phyloP scores from a whole-genome alignment of 2,888 invertebrate species.

The Strigamia crassipes region DNA sequence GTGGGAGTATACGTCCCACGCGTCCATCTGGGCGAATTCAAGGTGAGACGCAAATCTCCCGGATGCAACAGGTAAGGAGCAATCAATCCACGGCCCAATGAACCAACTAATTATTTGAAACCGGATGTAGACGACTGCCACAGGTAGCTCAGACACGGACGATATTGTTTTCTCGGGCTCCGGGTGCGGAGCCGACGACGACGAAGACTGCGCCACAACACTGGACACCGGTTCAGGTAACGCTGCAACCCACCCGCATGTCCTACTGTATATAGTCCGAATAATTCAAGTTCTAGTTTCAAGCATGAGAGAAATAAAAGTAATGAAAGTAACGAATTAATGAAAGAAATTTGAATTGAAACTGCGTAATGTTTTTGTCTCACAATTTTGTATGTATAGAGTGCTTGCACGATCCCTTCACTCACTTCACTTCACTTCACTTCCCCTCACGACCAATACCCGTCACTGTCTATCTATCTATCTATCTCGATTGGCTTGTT shows the following conservation, averaged over 20 bases:
- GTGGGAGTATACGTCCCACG: constrained; percentile 49
- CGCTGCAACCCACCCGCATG: neutral
- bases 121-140: constrained; percentile 51
- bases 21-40: constrained; percentile 48
- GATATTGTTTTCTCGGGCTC: constrained; percentile 91
- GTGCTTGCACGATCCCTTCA: constrained; percentile 41
- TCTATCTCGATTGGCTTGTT: constrained; percentile 15
- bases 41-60: constrained; percentile 65
- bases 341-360: too few species aligned
- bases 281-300: neutral
- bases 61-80: constrained; percentile 79
- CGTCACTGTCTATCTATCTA: neutral
- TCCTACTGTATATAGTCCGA: too few species aligned
- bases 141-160: constrained; percentile 65
- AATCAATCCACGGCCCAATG: too few species aligned
- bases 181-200: constrained; percentile 83
- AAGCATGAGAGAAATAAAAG: neutral
- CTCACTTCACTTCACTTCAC: neutral
- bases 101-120: neutral
- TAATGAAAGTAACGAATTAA: too few species aligned
- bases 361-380: constrained; percentile 23
- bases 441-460: neutral
- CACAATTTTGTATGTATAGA: neutral
- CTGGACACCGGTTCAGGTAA: constrained; percentile 78
- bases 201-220: constrained; percentile 85